Evolutionary conservation across 2,888 invertebrate species (phyloP).

Genomic region (Tholera decimalis): DNA sequence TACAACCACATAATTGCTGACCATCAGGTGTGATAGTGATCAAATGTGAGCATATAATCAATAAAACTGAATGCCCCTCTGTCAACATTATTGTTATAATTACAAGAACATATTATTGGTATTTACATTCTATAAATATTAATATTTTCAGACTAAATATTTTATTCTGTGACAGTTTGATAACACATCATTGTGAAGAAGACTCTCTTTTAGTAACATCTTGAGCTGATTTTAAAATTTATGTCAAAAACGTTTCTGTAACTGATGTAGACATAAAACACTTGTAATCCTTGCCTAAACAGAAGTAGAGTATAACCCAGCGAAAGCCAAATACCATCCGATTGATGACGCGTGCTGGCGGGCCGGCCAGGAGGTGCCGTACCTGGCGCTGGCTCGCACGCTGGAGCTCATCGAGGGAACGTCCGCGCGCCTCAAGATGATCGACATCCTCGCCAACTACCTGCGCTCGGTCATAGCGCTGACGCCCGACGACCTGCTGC

Average conservation of each 20-base stretch:
- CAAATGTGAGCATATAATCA: no score
- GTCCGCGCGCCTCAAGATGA: slow-evolving; percentile 96
- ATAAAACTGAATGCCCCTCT: not conserved
- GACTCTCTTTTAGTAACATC: not conserved
- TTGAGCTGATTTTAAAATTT: not conserved
- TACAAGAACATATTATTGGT: no score
- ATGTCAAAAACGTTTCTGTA: no score
- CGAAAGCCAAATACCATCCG: slow-evolving; percentile 94
- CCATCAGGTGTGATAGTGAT: no score
- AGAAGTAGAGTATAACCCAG: slow-evolving; percentile 93
- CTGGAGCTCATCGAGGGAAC: slow-evolving; percentile 97
- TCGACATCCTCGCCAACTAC: slow-evolving; percentile 98
- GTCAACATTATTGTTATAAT: not conserved
- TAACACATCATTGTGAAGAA: not conserved
- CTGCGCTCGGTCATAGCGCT: slow-evolving; percentile 96
- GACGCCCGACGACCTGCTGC: slow-evolving; percentile 97
- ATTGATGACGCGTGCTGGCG: slow-evolving; percentile 96
- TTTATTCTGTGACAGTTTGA: not conserved
- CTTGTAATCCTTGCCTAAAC: not conserved
- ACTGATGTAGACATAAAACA: not conserved
- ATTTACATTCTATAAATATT: no score
- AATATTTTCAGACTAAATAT: not conserved
- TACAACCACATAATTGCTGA: no score
- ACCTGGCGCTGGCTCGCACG: slow-evolving; percentile 97
- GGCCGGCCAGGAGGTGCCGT: slow-evolving; percentile 95